Conservation (phyloP, 2,113 vertebrate species). For the Halcyon senegalensis region DNA sequence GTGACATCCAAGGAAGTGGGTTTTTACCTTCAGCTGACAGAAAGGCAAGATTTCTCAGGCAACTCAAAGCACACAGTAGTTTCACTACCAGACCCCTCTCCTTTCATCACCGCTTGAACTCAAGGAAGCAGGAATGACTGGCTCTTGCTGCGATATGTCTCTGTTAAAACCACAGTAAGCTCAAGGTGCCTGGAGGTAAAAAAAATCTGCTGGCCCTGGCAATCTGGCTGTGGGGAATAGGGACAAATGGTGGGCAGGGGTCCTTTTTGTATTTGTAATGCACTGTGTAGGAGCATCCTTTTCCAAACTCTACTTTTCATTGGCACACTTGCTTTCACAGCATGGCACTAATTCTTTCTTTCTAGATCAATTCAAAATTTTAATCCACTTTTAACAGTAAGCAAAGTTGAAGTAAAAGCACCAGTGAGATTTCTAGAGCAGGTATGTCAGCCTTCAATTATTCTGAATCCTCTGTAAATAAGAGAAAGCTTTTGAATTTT, state of each 20-base stretch:
- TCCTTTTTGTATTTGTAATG: not conserved
- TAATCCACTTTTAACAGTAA: not conserved
- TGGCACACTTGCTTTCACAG: not conserved
- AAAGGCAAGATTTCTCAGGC: not conserved
- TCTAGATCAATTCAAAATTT: not conserved
- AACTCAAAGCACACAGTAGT: not conserved
- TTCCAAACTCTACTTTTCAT: not conserved
- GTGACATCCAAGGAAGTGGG: not conserved
- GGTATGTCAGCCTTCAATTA: not conserved
- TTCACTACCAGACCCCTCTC: not conserved
- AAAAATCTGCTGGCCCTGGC: not conserved
- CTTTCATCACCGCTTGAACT: not conserved
- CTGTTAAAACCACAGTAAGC: not conserved
- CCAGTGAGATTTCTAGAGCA: not conserved
- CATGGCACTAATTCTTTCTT: not conserved
- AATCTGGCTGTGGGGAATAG: not conserved
- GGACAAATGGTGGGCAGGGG: not conserved
- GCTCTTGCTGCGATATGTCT: not conserved
- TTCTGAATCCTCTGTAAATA: not conserved
- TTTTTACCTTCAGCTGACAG: not conserved
- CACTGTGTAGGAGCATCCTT: not conserved
- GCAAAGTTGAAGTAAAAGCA: not conserved
- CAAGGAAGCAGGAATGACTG: not conserved
- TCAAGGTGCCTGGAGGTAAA: not conserved
- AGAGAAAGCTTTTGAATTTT: not conserved